phyloP scores from a whole-genome alignment of 1,140 invertebrate species.

The Dendrolimus punctatus region DNA sequence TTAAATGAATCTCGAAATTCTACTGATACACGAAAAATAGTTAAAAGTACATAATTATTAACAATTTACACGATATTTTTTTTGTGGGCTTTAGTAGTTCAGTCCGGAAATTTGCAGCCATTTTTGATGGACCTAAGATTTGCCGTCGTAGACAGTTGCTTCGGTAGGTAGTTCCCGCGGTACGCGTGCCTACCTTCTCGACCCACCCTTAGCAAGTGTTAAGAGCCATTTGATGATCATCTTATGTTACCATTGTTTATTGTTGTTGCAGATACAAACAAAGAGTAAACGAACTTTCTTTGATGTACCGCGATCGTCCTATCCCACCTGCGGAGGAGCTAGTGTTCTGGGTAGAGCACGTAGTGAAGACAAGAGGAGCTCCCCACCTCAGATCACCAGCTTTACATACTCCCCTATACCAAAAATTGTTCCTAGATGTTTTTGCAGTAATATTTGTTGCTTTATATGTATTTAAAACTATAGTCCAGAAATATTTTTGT shows the following conservation, averaged over 20 bases:
- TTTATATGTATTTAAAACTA: not conserved
- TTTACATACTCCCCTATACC: conserved; percentile 31
- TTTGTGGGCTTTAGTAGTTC: too few species aligned
- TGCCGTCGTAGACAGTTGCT: too few species aligned
- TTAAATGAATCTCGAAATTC: not conserved
- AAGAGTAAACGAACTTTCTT: conserved; percentile 25
- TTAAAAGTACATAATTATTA: conserved; percentile 7
- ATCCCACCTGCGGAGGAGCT: conserved; percentile 28
- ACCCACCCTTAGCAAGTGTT: too few species aligned
- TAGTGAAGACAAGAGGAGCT: conserved; percentile 32
- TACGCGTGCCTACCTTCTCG: too few species aligned
- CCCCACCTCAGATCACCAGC: conserved; percentile 33
- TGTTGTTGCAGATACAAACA: too few species aligned
- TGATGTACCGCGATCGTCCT: conserved; percentile 37
- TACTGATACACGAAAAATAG: too few species aligned
- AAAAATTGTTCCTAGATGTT: conserved; percentile 40
- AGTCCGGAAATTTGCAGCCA: too few species aligned
- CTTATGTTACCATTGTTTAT: too few species aligned
- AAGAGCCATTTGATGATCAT: too few species aligned
- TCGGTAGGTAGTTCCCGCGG: too few species aligned
- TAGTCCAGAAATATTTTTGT: conserved; percentile 1
- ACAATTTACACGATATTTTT: conserved; percentile 19
- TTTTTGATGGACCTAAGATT: too few species aligned
- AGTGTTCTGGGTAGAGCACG: conserved; percentile 42
- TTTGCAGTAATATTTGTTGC: conserved; percentile 2